Evolutionary conservation across 2,797 vertebrate species (phyloP).

Genomic region (Arctocebus calabarensis): DNA sequence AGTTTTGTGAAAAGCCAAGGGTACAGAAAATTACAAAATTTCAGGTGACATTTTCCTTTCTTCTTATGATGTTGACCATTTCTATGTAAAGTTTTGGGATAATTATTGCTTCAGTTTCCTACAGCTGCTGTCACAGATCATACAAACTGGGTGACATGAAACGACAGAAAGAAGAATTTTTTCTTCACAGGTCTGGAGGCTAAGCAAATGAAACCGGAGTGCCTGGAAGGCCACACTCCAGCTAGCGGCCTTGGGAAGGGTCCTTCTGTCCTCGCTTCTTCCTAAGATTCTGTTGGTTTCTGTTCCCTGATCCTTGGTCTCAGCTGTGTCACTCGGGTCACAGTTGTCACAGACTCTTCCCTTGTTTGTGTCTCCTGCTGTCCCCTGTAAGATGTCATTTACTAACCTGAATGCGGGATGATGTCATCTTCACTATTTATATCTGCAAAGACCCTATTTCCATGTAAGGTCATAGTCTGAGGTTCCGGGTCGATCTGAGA

Average conservation of each 20-base stretch:
- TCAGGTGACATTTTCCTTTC: not conserved
- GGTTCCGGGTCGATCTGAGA: not conserved
- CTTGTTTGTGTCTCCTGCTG: not conserved
- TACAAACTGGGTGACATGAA: not conserved
- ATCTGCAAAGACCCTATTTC: not conserved
- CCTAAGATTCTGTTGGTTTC: not conserved
- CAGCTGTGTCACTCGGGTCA: rapidly evolving
- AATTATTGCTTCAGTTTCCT: not conserved
- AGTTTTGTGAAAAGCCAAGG: not conserved
- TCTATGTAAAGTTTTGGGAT: not conserved
- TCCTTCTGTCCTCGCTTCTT: too few species aligned
- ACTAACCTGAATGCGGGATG: not conserved
- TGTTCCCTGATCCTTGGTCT: not conserved
- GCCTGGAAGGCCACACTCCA: rapidly evolving
- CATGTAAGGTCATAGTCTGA: not conserved
- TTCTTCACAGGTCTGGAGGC: not conserved
- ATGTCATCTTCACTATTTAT: not conserved
- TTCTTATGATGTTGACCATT: not conserved
- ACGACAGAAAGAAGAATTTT: not conserved
- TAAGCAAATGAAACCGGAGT: not conserved
- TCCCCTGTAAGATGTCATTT: not conserved
- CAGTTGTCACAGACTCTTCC: not conserved
- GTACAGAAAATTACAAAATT: not conserved
- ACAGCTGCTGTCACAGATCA: not conserved
- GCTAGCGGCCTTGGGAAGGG: not conserved